These are phyloP conservation scores for Ctenicera cuprea DNA, from an alignment of 2,888 invertebrate genomes.

Conservation along the genomic window DNA sequence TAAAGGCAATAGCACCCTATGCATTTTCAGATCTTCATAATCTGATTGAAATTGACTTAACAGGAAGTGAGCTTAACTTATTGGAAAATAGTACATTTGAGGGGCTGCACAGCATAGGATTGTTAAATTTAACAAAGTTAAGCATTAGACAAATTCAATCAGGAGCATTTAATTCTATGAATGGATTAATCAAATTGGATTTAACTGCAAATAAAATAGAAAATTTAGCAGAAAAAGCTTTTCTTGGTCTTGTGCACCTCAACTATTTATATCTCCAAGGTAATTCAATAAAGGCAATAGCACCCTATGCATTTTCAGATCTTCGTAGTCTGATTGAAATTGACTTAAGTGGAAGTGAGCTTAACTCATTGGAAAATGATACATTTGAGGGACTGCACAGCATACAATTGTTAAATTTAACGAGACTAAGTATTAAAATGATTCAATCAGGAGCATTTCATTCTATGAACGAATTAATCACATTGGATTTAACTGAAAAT, in stretches of 20 bases:
- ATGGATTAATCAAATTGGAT: not conserved
- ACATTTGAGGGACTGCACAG: not conserved
- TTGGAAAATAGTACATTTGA: constrained; percentile 8
- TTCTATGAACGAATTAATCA: not conserved
- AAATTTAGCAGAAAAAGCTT: too few species aligned
- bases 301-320: too few species aligned
- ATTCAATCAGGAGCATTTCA: not conserved
- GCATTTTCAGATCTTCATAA: too few species aligned
- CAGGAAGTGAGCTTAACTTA: not conserved
- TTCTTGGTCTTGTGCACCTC: too few species aligned
- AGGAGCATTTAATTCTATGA: too few species aligned
- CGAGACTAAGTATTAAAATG: not conserved
- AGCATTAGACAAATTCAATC: not conserved
- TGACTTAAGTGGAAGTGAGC: not conserved
- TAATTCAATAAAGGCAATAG: too few species aligned
- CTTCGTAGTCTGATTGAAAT: too few species aligned
- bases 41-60: not conserved
- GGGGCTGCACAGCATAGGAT: constrained; percentile 12
- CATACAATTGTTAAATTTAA: too few species aligned
- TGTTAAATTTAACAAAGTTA: not conserved
- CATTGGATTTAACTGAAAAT: not conserved
- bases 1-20: too few species aligned
- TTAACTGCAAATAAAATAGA: constrained; percentile 12
- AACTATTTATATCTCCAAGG: too few species aligned
- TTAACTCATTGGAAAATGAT: not conserved